These are phyloP conservation scores for Periophthalmus magnuspinnatus DNA, from an alignment of 2,797 vertebrate species.

Conservation along the genomic window DNA sequence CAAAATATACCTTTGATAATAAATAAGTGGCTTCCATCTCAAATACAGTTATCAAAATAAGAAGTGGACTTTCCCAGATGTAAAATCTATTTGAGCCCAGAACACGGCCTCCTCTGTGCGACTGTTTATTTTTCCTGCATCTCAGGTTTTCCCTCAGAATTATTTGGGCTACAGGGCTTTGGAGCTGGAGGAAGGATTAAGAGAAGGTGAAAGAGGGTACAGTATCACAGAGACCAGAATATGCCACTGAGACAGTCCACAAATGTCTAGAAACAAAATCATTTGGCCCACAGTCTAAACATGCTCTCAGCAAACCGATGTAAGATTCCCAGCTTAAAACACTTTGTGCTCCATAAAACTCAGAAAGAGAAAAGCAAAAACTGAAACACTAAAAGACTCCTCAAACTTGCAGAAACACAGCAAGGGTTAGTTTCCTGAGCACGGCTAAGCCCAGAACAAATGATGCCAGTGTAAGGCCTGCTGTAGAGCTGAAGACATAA, in stretches of 20 bases:
- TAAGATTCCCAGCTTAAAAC: conserved; percentile 48
- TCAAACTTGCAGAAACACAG: conserved; percentile 67
- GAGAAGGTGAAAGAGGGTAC: conserved; percentile 63
- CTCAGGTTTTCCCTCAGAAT: conserved; percentile 68
- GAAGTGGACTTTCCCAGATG: conserved; percentile 62
- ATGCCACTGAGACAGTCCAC: conserved; percentile 48
- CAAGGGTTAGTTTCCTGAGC: conserved; percentile 75
- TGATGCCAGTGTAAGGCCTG: conserved; percentile 79
- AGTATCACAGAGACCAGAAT: conserved; percentile 66
- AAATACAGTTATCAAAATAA: conserved; percentile 45
- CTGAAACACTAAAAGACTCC: conserved; percentile 69
- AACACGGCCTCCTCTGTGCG: conserved; percentile 31
- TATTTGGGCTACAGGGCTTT: conserved; percentile 21
- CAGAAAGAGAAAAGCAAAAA: conserved; percentile 64
- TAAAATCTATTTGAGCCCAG: conserved; percentile 55
- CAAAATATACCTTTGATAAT: conserved; percentile 55
- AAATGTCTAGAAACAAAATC: conserved; percentile 46
- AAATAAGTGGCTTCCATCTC: conserved; percentile 47
- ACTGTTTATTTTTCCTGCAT: conserved; percentile 67
- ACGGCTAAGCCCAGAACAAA: conserved; percentile 76
- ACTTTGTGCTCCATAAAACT: conserved; percentile 45
- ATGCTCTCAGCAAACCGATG: conserved; percentile 38
- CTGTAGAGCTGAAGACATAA: conserved; percentile 77
- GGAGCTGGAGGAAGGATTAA: conserved; percentile 63
- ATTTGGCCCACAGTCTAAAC: conserved; percentile 64